Evolutionary conservation across 2,888 invertebrate species (phyloP).

Genomic region (Cerceris ruficornis): DNA sequence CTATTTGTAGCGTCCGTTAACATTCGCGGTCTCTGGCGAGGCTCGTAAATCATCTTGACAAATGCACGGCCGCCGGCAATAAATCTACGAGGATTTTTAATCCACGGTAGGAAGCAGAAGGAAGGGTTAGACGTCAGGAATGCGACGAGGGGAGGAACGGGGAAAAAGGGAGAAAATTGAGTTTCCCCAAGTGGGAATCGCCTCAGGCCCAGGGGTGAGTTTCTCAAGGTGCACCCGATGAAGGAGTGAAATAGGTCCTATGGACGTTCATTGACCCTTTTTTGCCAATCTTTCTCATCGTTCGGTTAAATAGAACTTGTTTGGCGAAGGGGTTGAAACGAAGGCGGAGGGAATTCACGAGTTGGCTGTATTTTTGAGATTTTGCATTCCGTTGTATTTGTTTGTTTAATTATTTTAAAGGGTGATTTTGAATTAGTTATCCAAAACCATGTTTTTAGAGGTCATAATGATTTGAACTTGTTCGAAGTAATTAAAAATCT

Average conservation of each 20-base stretch:
- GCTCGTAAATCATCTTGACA: slow-evolving; percentile 49
- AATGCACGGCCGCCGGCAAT: slow-evolving; percentile 35
- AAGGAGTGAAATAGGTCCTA: slow-evolving; percentile 21
- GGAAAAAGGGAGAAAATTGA: slow-evolving; percentile 40
- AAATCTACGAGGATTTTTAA: slow-evolving; percentile 47
- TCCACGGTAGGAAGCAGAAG: slow-evolving; percentile 21
- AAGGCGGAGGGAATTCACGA: too few relatives aligned
- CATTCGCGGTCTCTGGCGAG: slow-evolving; percentile 19
- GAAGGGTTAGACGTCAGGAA: slow-evolving; percentile 14
- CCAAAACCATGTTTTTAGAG: too few relatives aligned
- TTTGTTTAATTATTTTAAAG: too few relatives aligned
- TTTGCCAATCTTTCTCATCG: slow-evolving; percentile 9
- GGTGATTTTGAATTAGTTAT: too few relatives aligned
- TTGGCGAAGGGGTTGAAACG: too few relatives aligned
- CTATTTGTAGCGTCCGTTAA: slow-evolving; percentile 25
- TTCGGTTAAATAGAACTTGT: neutral
- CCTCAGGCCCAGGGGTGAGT: slow-evolving; percentile 30
- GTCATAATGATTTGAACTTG: too few relatives aligned
- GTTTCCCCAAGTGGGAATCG: slow-evolving; percentile 38
- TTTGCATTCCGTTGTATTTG: too few relatives aligned
- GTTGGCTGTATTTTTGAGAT: too few relatives aligned
- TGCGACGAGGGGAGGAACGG: neutral
- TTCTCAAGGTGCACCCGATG: slow-evolving; percentile 7
- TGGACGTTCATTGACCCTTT: slow-evolving; percentile 27
- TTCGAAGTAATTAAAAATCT: too few relatives aligned